A percentile compares a stretch with the other conserved stretches of the same genome.
Conservation (phyloP, 2,113 vertebrate species). For the Psammodynastes pulverulentus region DNA sequence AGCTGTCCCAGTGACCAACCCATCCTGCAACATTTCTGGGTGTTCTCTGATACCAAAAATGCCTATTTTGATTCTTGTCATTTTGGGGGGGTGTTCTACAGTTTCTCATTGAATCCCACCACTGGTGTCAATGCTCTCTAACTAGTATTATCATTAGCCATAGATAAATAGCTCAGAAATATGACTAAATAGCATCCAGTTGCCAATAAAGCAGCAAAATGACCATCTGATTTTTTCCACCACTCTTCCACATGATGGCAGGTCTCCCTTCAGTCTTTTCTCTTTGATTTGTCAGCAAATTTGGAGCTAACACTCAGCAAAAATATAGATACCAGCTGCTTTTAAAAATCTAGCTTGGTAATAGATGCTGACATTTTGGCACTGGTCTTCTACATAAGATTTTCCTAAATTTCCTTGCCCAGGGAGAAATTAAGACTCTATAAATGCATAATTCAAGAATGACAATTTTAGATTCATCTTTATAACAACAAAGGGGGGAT, state of each 20-base stretch:
- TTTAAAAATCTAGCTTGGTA: constrained; percentile 67
- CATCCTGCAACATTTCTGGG: neutral
- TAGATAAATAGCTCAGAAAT: neutral
- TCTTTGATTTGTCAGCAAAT: constrained; percentile 28
- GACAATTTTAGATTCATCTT: constrained; percentile 64
- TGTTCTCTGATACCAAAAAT: neutral
- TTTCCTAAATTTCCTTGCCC: constrained; percentile 69
- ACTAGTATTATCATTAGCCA: neutral
- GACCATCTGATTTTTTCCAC: neutral
- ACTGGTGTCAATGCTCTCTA: too few relatives aligned
- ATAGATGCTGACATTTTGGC: constrained; percentile 67
- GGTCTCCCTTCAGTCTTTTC: constrained; percentile 3
- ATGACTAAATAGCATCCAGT: neutral
- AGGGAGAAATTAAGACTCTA: constrained; percentile 59
- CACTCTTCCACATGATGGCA: neutral
- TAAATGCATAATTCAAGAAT: constrained; percentile 67
- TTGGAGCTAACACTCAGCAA: constrained; percentile 40
- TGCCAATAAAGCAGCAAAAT: neutral
- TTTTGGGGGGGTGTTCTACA: neutral
- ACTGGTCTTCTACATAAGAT: constrained; percentile 58
- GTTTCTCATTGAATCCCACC: too few relatives aligned
- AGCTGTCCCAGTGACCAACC: too few relatives aligned
- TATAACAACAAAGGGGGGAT: constrained; percentile 35
- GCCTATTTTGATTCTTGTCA: neutral
- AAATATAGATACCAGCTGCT: constrained; percentile 64